Evolutionary conservation across 1,140 invertebrate species (phyloP), one percentile per base, ranked within the genome.

Genomic region (Babylonia areolata): DNA sequence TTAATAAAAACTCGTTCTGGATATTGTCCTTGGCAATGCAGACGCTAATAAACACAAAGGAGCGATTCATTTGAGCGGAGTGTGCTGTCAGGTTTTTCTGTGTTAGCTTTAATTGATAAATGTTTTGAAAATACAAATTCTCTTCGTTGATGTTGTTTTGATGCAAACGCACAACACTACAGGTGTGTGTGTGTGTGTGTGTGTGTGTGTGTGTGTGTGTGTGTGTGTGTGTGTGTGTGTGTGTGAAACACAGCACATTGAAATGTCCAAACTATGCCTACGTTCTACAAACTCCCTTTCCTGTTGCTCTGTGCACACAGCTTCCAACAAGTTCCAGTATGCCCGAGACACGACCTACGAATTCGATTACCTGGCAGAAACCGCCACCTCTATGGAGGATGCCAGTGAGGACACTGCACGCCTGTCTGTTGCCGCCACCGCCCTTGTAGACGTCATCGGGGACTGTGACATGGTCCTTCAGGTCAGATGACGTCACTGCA

Each of bases 301-400:
- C 33, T 77, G 15, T 0, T 31, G 5, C 17, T 58, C 28, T 81
- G 80, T 31, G 54, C 37, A 40, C 81, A 11, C 90, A 92, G 93
- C 91, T 17, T 89, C 89, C 12, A 90, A 78, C n/a, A 94, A 95
- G 85, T 95, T 96, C 89, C 94, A 95, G 40, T 96, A 96, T 89
- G 91, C 93, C 86, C 94, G 95, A 85, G 96, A 96, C 81, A 95
- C 95, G 69, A 95, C 95, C 0, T 97, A 97, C 90, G 94, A 95
- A n/a, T 97, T 96, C 89, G 94, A 95, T 51, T 95, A 96, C 88
- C 95, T 96, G 87, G 96, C 96, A 40, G 94, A 94, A 58, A 95
- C 96, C 2, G 94, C 95, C 46, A 96, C 96, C 6, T 93, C 94
- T 0, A 93, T 97, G 35, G 95, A 95, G n/a, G 95, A 95, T 39